phyloP scores from a whole-genome alignment of 2,113 vertebrate genomes.

The Scortum barcoo region DNA sequence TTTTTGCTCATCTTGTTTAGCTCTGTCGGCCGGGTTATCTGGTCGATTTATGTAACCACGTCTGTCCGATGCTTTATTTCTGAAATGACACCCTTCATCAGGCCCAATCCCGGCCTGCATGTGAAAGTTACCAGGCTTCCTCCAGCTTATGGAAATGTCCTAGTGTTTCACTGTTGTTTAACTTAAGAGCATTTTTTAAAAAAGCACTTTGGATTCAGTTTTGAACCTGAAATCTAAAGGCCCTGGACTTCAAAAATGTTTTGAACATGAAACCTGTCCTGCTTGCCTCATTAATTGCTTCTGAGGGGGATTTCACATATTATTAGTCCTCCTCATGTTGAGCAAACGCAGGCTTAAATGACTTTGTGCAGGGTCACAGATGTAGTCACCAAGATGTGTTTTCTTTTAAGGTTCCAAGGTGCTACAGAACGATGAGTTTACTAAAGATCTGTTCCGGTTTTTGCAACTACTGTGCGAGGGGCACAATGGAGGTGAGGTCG shows the following conservation, averaged over 20 bases:
- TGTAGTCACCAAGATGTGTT: slow-evolving; percentile 60
- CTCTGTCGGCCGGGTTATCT: slow-evolving; percentile 26
- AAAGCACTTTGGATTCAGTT: slow-evolving; percentile 78
- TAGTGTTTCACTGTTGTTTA: slow-evolving; percentile 66
- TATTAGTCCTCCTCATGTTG: slow-evolving; percentile 16
- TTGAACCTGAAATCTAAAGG: slow-evolving; percentile 80
- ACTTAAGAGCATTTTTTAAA: slow-evolving; percentile 65
- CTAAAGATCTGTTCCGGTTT: slow-evolving; percentile 97
- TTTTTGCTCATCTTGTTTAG: slow-evolving; percentile 27
- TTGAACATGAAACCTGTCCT: slow-evolving; percentile 69
- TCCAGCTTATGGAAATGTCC: slow-evolving; percentile 81
- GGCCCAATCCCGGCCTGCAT: slow-evolving; percentile 69
- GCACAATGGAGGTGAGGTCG: slow-evolving; percentile 93
- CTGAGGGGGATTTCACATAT: slow-evolving; percentile 38
- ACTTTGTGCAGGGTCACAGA: not conserved
- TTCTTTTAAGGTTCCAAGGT: slow-evolving; percentile 95
- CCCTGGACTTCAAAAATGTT: slow-evolving; percentile 63
- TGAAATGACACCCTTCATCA: slow-evolving; percentile 38
- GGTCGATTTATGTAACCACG: slow-evolving; percentile 30
- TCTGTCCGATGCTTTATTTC: slow-evolving; percentile 37
- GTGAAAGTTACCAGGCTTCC: slow-evolving; percentile 81
- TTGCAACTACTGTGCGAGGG: slow-evolving; percentile 98
- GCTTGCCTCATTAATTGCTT: slow-evolving; percentile 78
- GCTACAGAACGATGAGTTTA: slow-evolving; percentile 97
- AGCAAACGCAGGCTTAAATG: slow-evolving; percentile 1